Base-by-base conservation (phyloP, 2,888 invertebrate species). In the Eristalis arbustorum region DNA sequence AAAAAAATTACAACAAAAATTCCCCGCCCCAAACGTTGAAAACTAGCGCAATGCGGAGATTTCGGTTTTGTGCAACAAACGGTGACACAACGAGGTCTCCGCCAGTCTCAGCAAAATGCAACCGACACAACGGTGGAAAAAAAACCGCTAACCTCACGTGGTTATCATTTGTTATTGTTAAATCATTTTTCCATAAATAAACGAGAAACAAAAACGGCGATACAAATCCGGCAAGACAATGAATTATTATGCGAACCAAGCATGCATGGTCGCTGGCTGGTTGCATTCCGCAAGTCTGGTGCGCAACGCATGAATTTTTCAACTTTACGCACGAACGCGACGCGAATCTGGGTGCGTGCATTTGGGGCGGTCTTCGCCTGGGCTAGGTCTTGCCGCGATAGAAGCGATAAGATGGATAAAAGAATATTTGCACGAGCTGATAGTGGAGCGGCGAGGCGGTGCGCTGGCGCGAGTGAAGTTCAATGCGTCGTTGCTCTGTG, bases 301-400 rank as follows among this genome's bases (percentile, higher is more conserved):
- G 18, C 6, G 37, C 6, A 37, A 64, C 64, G 64, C 64, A 64
- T 64, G 6, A 64, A 64, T 64, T 37, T n/a, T 64, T 64, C 13
- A 28, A 64, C 64, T 22, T 64, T 64, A 64, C 64, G 64, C 64
- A 64, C 37, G 63, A 63, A 63, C 63, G 34, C 34, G 18, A n/a
- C 63, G 1, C 22, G 18, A 18, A 49, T 49, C 49, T 49, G 49
- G 49, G 18, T 49, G 49, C 49, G 49, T 49, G 49, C 18, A 49
- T 4, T 10, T 49, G 49, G 49, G 49, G 49, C 49, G n/a, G 49
- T 49, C 18, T 18, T 49, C 49, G 49, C n/a, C n/a, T 49, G n/a
- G 49, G 8, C 18, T 18, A 8, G 18, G 14, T 42, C 42, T 42
- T 42, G 13, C 40, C 2, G 49, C 49, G 18, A 18, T 18, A 49